Evolutionary conservation across 1,140 invertebrate genomes (phyloP), one percentile per base, ranked within the genome.

Genomic region (Xylocopa sonorina): DNA sequence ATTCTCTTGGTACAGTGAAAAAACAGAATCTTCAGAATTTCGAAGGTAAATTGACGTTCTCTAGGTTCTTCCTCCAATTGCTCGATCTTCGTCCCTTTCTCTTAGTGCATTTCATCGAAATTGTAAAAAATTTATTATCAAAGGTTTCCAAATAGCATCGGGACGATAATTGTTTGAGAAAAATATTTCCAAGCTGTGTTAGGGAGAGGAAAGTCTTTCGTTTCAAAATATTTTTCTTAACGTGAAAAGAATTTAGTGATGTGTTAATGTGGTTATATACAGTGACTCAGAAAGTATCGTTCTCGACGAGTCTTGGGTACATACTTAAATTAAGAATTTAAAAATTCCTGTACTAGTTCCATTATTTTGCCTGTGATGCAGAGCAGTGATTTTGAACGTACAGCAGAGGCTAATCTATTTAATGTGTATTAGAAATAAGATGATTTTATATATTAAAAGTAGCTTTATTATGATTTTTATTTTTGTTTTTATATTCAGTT

Each of bases 261-360:
- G 63, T 68, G 48, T 68, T 76, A 76, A 75, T 68, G 67, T 71
- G 75, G 75, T 78, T 78, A 78, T 78, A 78, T 78, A 69, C 75
- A 78, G 75, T 78, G 66, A 71, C 67, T 71, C 75, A 60, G 66
- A 78, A 78, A 78, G 32, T 78, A 78, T 57, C 48, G 32, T n/a
- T n/a, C n/a, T n/a, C 43, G 48, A 43, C 38, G 18, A 78, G 4
- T 62, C 60, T 78, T 14, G 3, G 38, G 57, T 78, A 58, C 34
- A 12, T 41, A 51, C 29, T 51, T 69, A 24, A 50, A 43, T 60
- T 12, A 27, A 43, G 24, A 60, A 32, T 41, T 43, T 50, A 12
- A 21, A 41, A 21, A 10, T 12, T 43, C 29, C 38, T 6, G n/a
- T n/a, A 24, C n/a, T 21, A 5, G 12, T 12, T 43, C 24, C 57